These are phyloP conservation scores for Trisateles emortualis DNA, from an alignment of 2,888 invertebrate species.

Conservation along the genomic window DNA sequence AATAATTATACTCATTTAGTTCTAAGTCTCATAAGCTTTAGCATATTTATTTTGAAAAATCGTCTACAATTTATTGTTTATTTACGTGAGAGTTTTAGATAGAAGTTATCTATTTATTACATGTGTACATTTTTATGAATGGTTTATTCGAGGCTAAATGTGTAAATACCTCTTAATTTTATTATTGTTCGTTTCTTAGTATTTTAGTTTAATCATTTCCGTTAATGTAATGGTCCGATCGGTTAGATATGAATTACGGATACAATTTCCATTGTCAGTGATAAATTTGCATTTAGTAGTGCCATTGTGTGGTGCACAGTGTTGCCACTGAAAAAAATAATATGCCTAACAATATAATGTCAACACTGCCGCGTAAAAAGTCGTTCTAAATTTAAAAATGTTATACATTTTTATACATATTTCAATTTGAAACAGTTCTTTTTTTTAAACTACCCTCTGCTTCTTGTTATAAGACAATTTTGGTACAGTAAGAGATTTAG, in stretches of 20 bases:
- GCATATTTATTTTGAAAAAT: slow-evolving; percentile 74
- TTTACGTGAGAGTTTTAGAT: slow-evolving; percentile 63
- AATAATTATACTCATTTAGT: slow-evolving; percentile 83
- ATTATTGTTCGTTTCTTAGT: slow-evolving; percentile 55
- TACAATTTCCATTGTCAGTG: slow-evolving; percentile 63
- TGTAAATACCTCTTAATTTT: slow-evolving; percentile 81
- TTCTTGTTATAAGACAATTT: slow-evolving; percentile 2
- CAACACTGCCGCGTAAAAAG: slow-evolving; percentile 42
- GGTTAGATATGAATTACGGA: slow-evolving; percentile 50
- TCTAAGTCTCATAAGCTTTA: slow-evolving; percentile 75
- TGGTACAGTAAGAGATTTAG: slow-evolving; percentile 22
- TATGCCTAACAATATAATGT: slow-evolving; percentile 41
- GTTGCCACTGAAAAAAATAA: slow-evolving; percentile 56
- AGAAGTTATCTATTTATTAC: slow-evolving; percentile 76
- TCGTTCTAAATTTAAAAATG: slow-evolving; percentile 19
- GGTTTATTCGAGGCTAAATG: slow-evolving; percentile 79
- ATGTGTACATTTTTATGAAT: slow-evolving; percentile 69
- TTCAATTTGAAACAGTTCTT: slow-evolving; percentile 7
- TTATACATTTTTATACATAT: slow-evolving; percentile 5
- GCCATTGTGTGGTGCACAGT: slow-evolving; percentile 71
- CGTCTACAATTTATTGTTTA: slow-evolving; percentile 54
- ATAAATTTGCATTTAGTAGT: slow-evolving; percentile 82
- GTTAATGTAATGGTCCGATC: slow-evolving; percentile 47
- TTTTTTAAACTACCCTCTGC: slow-evolving; percentile 16
- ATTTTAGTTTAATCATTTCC: slow-evolving; percentile 48